These are phyloP conservation scores for Rhincodon typus DNA, from an alignment of 2,797 vertebrate species.

Conservation along the genomic window DNA sequence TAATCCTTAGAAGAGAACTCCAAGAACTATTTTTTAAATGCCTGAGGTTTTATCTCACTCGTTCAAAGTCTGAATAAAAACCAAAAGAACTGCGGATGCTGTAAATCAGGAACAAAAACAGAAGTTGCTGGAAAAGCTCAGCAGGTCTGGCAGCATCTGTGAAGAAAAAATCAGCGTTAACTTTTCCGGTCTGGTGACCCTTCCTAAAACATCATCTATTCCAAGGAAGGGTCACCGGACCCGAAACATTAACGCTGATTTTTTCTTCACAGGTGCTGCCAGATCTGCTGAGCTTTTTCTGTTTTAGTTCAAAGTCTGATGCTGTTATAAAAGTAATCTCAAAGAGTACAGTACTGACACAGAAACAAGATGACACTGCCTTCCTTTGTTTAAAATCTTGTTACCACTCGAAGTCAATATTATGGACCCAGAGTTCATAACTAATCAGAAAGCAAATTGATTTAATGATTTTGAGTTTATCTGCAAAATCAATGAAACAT, in stretches of 20 bases:
- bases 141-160: too few relatives aligned
- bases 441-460: not conserved
- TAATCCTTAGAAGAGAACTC: not conserved
- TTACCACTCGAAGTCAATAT: not conserved
- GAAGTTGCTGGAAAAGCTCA: too few relatives aligned
- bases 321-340: not conserved
- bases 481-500: constrained; percentile 5
- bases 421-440: not conserved
- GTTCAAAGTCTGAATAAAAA: not conserved
- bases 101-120: too few relatives aligned
- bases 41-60: not conserved
- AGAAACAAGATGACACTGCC: not conserved
- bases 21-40: not conserved
- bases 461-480: not conserved
- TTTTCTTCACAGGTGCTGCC: too few relatives aligned
- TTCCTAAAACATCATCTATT: too few relatives aligned
- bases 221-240: too few relatives aligned
- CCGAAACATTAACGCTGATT: too few relatives aligned
- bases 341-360: not conserved
- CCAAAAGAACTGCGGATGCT: too few relatives aligned
- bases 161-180: too few relatives aligned
- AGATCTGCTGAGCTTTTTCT: too few relatives aligned
- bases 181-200: too few relatives aligned
- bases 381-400: not conserved
- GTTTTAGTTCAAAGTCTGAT: not conserved